These are phyloP conservation scores for Drosophila eohydei DNA, from an alignment of 2,888 invertebrate genomes.

Conservation along the genomic window DNA sequence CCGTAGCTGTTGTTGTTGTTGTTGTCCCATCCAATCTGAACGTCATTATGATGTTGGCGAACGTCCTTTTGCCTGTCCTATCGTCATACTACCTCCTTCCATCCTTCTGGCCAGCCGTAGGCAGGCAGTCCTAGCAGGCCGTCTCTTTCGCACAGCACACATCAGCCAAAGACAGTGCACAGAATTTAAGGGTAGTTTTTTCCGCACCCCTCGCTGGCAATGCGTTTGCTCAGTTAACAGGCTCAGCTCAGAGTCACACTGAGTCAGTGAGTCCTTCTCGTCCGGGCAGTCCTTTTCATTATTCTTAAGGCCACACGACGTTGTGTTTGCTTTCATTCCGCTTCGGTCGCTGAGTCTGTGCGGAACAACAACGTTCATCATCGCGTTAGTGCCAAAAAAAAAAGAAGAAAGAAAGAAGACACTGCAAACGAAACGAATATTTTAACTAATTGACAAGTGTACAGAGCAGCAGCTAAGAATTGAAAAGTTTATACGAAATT, in stretches of 20 bases:
- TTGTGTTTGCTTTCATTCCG: constrained; percentile 80
- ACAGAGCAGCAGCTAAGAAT: constrained; percentile 1
- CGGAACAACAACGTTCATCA: constrained; percentile 59
- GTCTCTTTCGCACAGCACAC: constrained; percentile 53
- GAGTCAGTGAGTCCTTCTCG: constrained; percentile 25
- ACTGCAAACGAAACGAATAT: constrained; percentile 4
- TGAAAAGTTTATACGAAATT: neutral
- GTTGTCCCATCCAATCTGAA: constrained; percentile 63
- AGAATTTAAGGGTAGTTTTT: constrained; percentile 44
- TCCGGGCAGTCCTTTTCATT: constrained; percentile 67
- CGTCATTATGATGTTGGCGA: constrained; percentile 67
- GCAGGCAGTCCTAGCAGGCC: constrained; percentile 36
- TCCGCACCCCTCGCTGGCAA: constrained; percentile 29
- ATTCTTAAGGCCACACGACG: constrained; percentile 79
- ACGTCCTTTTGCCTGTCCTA: constrained; percentile 69
- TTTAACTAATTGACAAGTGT: constrained; percentile 57
- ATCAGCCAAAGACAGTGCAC: constrained; percentile 22
- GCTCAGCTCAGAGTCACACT: constrained; percentile 41
- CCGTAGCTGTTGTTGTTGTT: constrained; percentile 18
- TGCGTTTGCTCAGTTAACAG: constrained; percentile 68
- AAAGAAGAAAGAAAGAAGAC: neutral
- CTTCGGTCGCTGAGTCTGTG: constrained; percentile 82
- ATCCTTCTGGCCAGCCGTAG: constrained; percentile 1
- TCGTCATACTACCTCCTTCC: neutral
- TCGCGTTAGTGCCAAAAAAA: constrained; percentile 29